phyloP scores from a whole-genome alignment of 2,888 invertebrate genomes.

The Leptopilina myrica region DNA sequence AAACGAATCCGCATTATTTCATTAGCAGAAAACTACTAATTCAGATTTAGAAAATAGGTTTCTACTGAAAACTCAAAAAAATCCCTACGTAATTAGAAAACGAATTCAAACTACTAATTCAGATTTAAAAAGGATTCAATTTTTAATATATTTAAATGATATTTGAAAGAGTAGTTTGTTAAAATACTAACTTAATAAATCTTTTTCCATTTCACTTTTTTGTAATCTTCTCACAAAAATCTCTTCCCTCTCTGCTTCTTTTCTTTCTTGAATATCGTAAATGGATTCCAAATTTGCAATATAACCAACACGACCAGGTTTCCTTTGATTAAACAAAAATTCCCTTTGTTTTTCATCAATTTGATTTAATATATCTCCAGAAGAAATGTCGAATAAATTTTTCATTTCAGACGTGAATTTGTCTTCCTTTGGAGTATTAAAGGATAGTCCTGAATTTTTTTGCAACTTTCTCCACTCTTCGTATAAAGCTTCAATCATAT shows the following conservation, averaged over 20 bases:
- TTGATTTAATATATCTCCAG: slow-evolving; percentile 46
- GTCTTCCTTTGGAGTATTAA: slow-evolving; percentile 47
- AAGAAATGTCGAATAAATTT: slow-evolving; percentile 54
- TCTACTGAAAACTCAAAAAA: too few relatives aligned
- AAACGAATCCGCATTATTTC: too few relatives aligned
- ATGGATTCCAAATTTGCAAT: slow-evolving; percentile 40
- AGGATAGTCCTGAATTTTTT: slow-evolving; percentile 58
- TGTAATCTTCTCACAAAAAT: slow-evolving; percentile 29
- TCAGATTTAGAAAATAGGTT: too few relatives aligned
- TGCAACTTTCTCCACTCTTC: slow-evolving; percentile 66
- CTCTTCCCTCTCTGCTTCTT: slow-evolving; percentile 23
- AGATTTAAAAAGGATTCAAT: too few relatives aligned
- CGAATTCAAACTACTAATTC: too few relatives aligned
- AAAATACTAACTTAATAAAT: too few relatives aligned
- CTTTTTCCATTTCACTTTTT: slow-evolving; percentile 40
- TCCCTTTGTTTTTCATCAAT: slow-evolving; percentile 41
- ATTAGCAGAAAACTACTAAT: too few relatives aligned
- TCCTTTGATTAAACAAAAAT: slow-evolving; percentile 43
- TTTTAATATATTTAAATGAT: too few relatives aligned
- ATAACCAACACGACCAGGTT: slow-evolving; percentile 42
- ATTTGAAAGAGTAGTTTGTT: too few relatives aligned
- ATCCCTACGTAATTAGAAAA: too few relatives aligned
- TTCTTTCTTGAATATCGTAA: slow-evolving; percentile 23
- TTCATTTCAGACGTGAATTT: slow-evolving; percentile 47
- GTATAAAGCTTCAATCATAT: slow-evolving; percentile 60